phyloP scores from a whole-genome alignment of 2,888 invertebrate genomes.

The Hemithea aestivaria region DNA sequence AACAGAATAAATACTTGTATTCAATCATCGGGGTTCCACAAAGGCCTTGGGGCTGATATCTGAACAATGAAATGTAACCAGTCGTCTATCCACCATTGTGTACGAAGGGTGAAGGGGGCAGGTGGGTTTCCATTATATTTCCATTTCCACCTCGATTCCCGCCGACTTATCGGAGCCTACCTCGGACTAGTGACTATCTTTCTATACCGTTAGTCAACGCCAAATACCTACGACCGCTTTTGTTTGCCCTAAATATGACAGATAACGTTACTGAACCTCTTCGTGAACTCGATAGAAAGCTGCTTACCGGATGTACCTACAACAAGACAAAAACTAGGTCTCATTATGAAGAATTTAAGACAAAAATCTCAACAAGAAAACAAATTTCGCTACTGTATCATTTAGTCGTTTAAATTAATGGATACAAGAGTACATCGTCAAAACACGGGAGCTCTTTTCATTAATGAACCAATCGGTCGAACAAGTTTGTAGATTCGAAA shows the following conservation, averaged over 20 bases:
- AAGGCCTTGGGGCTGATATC: conserved; percentile 75
- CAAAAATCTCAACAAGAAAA: conserved; percentile 25
- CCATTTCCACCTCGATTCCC: conserved; percentile 78
- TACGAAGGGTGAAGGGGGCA: conserved; percentile 40
- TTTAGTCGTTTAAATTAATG: conserved; percentile 33
- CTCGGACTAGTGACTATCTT: conserved; percentile 76
- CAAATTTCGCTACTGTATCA: conserved; percentile 29
- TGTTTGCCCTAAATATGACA: conserved; percentile 21
- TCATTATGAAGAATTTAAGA: conserved; percentile 13
- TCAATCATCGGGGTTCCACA: conserved; percentile 76
- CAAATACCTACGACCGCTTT: conserved; percentile 43
- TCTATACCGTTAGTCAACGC: conserved; percentile 71
- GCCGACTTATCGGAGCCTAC: conserved; percentile 75
- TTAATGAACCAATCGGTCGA: conserved; percentile 25
- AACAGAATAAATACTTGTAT: conserved; percentile 76
- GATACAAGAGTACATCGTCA: conserved; percentile 32
- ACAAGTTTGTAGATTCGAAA: conserved; percentile 20
- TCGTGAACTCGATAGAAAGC: conserved; percentile 13
- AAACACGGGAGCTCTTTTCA: conserved; percentile 28
- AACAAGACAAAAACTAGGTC: conserved; percentile 20
- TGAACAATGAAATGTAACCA: conserved; percentile 80
- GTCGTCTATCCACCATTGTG: conserved; percentile 77
- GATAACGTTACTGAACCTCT: conserved; percentile 17
- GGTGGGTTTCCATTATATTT: conserved; percentile 73
- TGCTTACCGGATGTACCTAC: conserved; percentile 20